Base-by-base conservation (phyloP, 2,888 invertebrate species). In the Xylocampa areola region DNA sequence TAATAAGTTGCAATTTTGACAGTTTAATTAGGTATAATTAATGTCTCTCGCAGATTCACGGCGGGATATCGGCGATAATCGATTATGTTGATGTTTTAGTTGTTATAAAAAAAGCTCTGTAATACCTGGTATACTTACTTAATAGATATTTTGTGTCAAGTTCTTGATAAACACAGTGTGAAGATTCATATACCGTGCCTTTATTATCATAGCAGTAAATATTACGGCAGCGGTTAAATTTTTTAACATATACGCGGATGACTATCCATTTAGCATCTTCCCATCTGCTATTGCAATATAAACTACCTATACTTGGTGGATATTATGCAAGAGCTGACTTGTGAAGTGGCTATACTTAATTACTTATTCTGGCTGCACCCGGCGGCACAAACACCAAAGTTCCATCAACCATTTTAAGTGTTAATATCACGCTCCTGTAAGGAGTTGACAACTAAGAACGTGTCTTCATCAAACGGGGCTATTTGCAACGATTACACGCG, bases 331-430 rank as follows among this genome's bases (percentile, higher is more conserved):
- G 36, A n/a, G 11, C 13, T 14, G 41, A 36, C 35, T 66, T 43
- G 32, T 21, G 32, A 27, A 35, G 14, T n/a, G 14, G 10, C 23
- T 43, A 50, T 36, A 50, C 61, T 60, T 65, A 54, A 67, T 69
- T 59, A 75, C 25, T 16, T 48, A 62, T 63, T 45, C 66, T 58
- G 11, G 43, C 55, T 52, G 58, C 40, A 47, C 27, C 51, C 48
- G 39, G 30, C 35, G 29, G 14, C 40, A 52, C 49, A 60, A 66
- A 68, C 54, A 66, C 51, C 64, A 44, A 70, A 73, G 50, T 70
- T 65, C 61, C 58, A 58, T 68, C 61, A 72, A 70, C 71, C 66
- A 70, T 68, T 64, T 60, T 64, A 54, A 63, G 58, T 68, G 68
- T 43, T 59, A 63, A 55, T 70, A 59, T 58, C 39, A 43, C 25